Conservation (phyloP, 30 jellyfish, hydroid and myxozoan species). For the Pelagia noctiluca region DNA sequence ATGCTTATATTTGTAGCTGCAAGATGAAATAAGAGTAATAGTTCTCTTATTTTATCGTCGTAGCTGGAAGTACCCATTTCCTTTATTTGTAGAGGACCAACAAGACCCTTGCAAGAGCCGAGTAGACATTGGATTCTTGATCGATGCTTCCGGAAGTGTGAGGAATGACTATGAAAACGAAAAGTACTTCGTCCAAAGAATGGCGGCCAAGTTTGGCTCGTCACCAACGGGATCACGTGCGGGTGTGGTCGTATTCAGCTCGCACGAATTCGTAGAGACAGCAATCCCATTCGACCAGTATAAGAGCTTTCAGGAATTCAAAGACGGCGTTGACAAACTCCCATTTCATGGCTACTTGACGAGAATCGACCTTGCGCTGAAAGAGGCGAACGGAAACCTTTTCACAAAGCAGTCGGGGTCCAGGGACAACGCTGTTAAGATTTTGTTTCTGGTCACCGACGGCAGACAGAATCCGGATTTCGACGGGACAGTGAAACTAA, state of each 20-base stretch:
- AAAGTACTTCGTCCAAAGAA: constrained; percentile 55
- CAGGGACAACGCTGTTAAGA: constrained; percentile 49
- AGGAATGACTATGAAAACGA: constrained; percentile 38
- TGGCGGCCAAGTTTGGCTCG: constrained; percentile 42
- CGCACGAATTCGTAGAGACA: constrained; percentile 46
- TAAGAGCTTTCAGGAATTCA: constrained; percentile 5
- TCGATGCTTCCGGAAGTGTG: constrained; percentile 74
- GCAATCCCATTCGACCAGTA: constrained; percentile 33
- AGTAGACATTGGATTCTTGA: constrained; percentile 63
- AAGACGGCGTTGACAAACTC: constrained; percentile 54
- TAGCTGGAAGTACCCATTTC: too few species aligned
- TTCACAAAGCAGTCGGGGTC: constrained; percentile 31
- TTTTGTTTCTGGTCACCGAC: constrained; percentile 67
- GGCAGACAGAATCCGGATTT: constrained; percentile 74
- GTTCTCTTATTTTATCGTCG: not conserved
- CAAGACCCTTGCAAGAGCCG: not conserved
- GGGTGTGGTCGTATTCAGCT: constrained; percentile 71
- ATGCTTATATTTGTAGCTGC: not conserved
- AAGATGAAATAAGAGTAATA: too few species aligned
- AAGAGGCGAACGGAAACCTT: constrained; percentile 47
- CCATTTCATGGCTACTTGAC: constrained; percentile 70
- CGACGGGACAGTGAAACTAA: constrained; percentile 14
- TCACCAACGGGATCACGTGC: constrained; percentile 65
- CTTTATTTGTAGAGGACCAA: not conserved
- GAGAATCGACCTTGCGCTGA: constrained; percentile 70